A percentile compares a stretch with the other conserved stretches of the same genome.
phyloP scores from a whole-genome alignment of 2,888 invertebrate genomes.

The Strigamia crassipes region DNA sequence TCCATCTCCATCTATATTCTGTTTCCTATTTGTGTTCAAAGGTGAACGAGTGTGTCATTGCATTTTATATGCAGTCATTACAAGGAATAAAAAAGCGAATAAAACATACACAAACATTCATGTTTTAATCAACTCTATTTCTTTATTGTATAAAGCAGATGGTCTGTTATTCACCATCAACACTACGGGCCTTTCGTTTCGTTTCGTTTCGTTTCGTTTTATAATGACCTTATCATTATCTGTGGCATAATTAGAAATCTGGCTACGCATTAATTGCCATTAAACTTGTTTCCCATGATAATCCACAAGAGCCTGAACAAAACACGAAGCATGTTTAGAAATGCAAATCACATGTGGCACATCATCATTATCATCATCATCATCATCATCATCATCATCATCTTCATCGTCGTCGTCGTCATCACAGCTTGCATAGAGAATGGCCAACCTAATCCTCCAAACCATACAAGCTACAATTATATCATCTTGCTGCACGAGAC shows the following conservation, averaged over 20 bases:
- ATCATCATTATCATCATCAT: background rate
- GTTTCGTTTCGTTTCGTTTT: too few relatives aligned
- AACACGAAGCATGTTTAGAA: slow-evolving; percentile 37
- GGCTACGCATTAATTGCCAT: slow-evolving; percentile 32
- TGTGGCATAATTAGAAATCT: slow-evolving; percentile 21
- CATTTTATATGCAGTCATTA: background rate
- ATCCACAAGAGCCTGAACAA: background rate
- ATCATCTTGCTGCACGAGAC: slow-evolving; percentile 22
- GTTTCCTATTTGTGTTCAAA: background rate
- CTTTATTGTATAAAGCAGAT: background rate
- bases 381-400: too few relatives aligned
- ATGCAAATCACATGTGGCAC: slow-evolving; percentile 23
- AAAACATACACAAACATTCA: background rate
- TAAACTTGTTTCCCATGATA: slow-evolving; percentile 20
- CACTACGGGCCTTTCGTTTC: background rate
- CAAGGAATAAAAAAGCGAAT: too few relatives aligned
- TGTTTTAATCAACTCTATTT: too few relatives aligned
- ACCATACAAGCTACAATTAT: slow-evolving; percentile 3
- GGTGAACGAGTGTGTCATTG: background rate
- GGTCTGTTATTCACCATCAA: background rate
- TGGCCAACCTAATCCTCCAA: slow-evolving; percentile 13
- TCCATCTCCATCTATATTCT: background rate
- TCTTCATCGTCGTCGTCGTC: too few relatives aligned
- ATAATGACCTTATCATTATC: slow-evolving; percentile 20
- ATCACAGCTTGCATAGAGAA: slow-evolving; percentile 33